Percentiles rank a stretch among this genome's conserved stretches.
Conservation (phyloP, 2,888 invertebrate genomes). For the Apamea crenata region DNA sequence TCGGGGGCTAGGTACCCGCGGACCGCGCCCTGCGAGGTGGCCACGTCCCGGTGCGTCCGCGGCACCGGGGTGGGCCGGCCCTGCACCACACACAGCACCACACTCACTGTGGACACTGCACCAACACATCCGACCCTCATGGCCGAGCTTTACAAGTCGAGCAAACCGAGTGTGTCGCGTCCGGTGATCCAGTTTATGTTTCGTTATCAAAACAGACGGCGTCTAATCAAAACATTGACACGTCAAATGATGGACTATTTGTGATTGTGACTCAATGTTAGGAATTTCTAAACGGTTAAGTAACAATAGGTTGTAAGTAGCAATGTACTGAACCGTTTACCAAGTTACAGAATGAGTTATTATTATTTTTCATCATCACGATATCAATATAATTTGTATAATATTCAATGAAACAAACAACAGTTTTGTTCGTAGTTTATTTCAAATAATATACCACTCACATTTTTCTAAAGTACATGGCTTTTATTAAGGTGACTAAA, state of each 20-base stretch:
- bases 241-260: conserved; percentile 50
- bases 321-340: conserved; percentile 6
- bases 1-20: conserved; percentile 80
- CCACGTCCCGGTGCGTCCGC: conserved; percentile 77
- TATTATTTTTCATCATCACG: not conserved
- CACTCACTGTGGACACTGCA: conserved; percentile 51
- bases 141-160: conserved; percentile 27
- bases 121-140: conserved; percentile 42
- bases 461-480: conserved; percentile 71
- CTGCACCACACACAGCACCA: conserved; percentile 52
- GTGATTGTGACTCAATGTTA: conserved; percentile 51
- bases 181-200: conserved; percentile 40
- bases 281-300: conserved; percentile 30
- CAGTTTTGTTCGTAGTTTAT: conserved; percentile 45
- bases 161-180: conserved; percentile 24
- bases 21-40: conserved; percentile 79
- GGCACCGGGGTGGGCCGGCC: conserved; percentile 54
- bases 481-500: conserved; percentile 40
- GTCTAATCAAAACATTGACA: conserved; percentile 58
- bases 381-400: not conserved
- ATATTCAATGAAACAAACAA: conserved; percentile 17
- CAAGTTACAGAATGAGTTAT: not conserved
- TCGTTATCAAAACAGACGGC: conserved; percentile 62
- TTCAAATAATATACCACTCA: conserved; percentile 67
- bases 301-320: not conserved